Evolutionary conservation across 2,888 invertebrate genomes (phyloP).

Genomic region (Ectemnius cavifrons): DNA sequence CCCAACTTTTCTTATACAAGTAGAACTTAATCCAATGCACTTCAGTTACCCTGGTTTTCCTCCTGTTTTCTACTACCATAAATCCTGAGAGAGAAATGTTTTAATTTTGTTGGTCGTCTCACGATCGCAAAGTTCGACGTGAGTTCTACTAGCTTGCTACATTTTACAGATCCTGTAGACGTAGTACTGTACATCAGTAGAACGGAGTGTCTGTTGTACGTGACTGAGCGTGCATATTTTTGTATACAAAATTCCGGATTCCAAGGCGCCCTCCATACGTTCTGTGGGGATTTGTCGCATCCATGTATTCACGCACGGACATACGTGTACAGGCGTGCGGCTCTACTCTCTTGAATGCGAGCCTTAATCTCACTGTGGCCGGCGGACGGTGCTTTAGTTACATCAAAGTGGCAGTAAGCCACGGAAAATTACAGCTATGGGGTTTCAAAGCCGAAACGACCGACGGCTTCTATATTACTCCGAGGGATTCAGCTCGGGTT

Average conservation of each 20-base stretch:
- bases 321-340: slow-evolving; percentile 21
- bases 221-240: slow-evolving; percentile 31
- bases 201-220: slow-evolving; percentile 41
- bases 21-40: no score
- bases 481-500: slow-evolving; percentile 47
- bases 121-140: no score
- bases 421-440: slow-evolving; percentile 67
- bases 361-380: slow-evolving; percentile 60
- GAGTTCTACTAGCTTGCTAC: no score
- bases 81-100: no score
- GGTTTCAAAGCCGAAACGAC: slow-evolving; percentile 62
- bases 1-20: no score
- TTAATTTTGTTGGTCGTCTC: no score
- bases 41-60: no score
- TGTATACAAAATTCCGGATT: slow-evolving; percentile 50
- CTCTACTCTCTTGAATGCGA: slow-evolving; percentile 42
- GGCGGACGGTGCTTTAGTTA: slow-evolving; percentile 53
- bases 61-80: no score
- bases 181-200: not conserved
- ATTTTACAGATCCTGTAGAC: no score
- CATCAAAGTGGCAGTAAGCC: slow-evolving; percentile 66
- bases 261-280: not conserved
- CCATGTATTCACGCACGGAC: no score
- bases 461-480: slow-evolving; percentile 60
- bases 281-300: no score